Evolutionary conservation across 2,797 vertebrate species (phyloP).

Genomic region (Morelia viridis): DNA sequence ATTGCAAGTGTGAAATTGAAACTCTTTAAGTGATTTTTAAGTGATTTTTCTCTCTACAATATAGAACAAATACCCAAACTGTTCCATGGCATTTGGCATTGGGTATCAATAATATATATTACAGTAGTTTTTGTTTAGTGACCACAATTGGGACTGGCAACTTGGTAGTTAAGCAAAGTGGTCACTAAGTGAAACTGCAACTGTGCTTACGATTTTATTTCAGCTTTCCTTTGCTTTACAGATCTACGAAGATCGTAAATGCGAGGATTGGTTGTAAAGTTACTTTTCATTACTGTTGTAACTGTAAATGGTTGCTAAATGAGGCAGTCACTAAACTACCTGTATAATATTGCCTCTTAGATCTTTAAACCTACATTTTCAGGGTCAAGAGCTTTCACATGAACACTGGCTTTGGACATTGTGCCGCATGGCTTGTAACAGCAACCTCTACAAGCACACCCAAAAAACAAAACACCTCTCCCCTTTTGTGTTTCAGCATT

Average conservation of each 20-base stretch:
- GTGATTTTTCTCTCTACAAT: background rate
- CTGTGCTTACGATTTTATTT: no score
- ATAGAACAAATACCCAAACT: background rate
- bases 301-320: no score
- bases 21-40: background rate
- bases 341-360: background rate
- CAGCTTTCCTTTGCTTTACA: no score
- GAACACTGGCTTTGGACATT: background rate
- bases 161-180: no score
- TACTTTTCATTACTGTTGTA: no score
- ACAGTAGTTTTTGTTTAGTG: no score
- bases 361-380: background rate
- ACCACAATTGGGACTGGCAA: no score
- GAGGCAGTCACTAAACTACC: no score
- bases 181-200: no score
- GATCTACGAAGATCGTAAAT: no score
- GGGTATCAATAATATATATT: background rate
- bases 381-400: background rate
- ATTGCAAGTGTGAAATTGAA: background rate
- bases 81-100: background rate
- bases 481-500: background rate
- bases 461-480: background rate
- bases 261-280: no score
- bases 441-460: background rate
- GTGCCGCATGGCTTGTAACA: background rate